Evolutionary conservation across 1,140 invertebrate genomes (phyloP), one percentile per base, ranked within the genome.

Genomic region (Zaprionus africanus): DNA sequence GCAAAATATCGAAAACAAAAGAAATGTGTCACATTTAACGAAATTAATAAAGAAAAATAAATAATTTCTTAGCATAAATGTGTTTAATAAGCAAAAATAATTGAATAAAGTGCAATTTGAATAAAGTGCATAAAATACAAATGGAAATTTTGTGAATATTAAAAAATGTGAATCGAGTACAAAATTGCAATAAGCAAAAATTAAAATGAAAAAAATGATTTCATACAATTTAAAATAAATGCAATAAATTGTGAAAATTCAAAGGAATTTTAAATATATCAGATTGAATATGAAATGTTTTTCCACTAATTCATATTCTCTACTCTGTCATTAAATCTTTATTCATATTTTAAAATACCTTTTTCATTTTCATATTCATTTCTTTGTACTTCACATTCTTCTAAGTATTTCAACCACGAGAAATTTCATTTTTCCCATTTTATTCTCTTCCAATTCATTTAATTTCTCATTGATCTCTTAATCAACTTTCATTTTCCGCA

Each of bases 141-240:
- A 65, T 57, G 38, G 28, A 58, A 64, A 54, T 59, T 28, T 54
- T 54, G 54, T 66, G 54, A 51, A 59, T 71, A 71, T 49, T 51
- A 38, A 17, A 31, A 36, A 22, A 28, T 17, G 3, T 59, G 31
- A 31, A 22, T 31, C 22, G 15, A 28, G 54, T 59, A 72, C 61
- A 65, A 38, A 57, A 1, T 15, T 19, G 4, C 11, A 19, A 49
- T 28, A 15, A 51, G n/a, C 22, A 22, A 53, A 24, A 15, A n/a
- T 7, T 22, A 17, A 36, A 31, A 12, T 34, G 3, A 58, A 58
- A 17, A 58, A 58, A 58, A 17, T 17, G 15, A 12, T 53, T 53
- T 2, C 7, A 53, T 26, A 17, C 31, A 56, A 26, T 28, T 17
- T 0, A 31, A 31, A 31, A 22, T n/a, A 56, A 56, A n/a, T n/a